phyloP scores from a whole-genome alignment of 2,888 invertebrate genomes.

The Troides oblongomaculatus region DNA sequence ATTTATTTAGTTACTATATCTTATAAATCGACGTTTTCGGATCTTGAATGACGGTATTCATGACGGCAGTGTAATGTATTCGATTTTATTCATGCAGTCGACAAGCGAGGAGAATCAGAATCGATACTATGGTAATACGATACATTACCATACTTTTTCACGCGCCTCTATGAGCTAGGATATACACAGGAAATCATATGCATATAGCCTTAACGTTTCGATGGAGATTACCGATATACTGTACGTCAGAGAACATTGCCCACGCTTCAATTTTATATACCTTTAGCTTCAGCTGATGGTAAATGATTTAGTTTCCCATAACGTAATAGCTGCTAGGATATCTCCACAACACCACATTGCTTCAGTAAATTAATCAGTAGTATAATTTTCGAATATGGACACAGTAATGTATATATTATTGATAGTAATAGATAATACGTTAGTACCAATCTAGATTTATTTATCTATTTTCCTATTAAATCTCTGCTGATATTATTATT shows the following conservation, averaged over 20 bases:
- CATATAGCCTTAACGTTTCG: constrained; percentile 12
- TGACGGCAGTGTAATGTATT: constrained; percentile 22
- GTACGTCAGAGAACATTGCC: background rate
- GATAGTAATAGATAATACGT: too few relatives aligned
- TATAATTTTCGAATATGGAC: too few relatives aligned
- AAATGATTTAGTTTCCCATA: too few relatives aligned
- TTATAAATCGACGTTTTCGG: constrained; percentile 4
- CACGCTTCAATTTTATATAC: too few relatives aligned
- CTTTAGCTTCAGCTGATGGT: too few relatives aligned
- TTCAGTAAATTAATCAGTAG: too few relatives aligned
- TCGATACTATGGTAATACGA: constrained; percentile 31
- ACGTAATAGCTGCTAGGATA: too few relatives aligned
- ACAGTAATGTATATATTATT: too few relatives aligned
- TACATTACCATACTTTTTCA: constrained; percentile 28
- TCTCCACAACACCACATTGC: too few relatives aligned
- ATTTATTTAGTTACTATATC: background rate
- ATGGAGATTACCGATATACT: background rate
- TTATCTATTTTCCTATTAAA: too few relatives aligned
- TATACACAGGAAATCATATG: constrained; percentile 9
- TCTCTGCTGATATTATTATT: too few relatives aligned
- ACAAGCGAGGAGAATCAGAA: constrained; percentile 30
- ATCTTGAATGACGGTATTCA: constrained; percentile 19
- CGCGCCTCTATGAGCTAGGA: constrained; percentile 15
- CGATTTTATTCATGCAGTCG: constrained; percentile 34
- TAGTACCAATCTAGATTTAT: too few relatives aligned